Base-by-base conservation (phyloP, 35 echinoderm and acorn worm species). In the Patiria miniata region DNA sequence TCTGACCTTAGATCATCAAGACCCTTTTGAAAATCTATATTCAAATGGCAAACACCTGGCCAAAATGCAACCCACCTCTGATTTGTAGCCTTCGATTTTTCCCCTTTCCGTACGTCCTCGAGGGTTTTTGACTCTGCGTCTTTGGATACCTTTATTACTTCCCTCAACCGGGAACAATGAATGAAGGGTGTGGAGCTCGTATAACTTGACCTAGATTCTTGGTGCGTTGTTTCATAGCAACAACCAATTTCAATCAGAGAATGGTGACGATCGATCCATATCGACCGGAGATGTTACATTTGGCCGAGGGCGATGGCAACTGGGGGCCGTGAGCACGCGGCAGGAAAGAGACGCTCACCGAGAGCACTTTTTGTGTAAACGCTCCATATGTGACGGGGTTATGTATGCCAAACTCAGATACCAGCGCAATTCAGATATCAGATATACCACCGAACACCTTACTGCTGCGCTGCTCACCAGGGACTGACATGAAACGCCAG, bases 71-170 rank as follows among this genome's bases (percentile, higher is more conserved):
- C 60, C 60, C 26, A 73, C 26, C 26, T 34, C 21, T 73, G 65
- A 73, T 73, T 36, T 73, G 23, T 34, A 23, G 26, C 29, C 65
- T 73, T 73, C 65, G 65, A 73, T 73, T 73, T 73, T 73, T 73
- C 65, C 65, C 65, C 65, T 73, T 73, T 73, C 29, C 15, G n/a
- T n/a, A n/a, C 29, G 29, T 73, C 65, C 65, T 36, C 65, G 0
- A 73, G 65, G 26, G 58, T 73, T 32, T n/a, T n/a, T n/a, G n/a
- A n/a, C n/a, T n/a, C n/a, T n/a, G n/a, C n/a, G n/a, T n/a, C n/a
- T n/a, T n/a, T n/a, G n/a, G n/a, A n/a, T n/a, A n/a, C n/a, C n/a
- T n/a, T n/a, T n/a, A n/a, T n/a, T n/a, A n/a, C n/a, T n/a, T n/a
- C n/a, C n/a, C n/a, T n/a, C n/a, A 73, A 34, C 65, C 14, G 23